A percentile compares a stretch with the other conserved stretches of the same genome.
Evolutionary conservation across 2,797 vertebrate genomes (phyloP).

Genomic region (Sebastes oblongus): DNA sequence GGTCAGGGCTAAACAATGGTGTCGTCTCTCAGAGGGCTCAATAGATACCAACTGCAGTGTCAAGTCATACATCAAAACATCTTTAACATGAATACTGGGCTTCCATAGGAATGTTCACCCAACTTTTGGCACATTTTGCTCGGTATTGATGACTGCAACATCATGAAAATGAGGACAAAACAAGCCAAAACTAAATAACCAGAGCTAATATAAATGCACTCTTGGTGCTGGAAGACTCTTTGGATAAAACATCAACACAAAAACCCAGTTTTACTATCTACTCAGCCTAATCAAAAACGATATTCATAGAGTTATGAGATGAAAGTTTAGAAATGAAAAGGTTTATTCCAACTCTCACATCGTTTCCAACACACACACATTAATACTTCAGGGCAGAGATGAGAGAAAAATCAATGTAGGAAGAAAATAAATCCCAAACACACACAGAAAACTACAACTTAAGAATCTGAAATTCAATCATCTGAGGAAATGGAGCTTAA

Average conservation of each 20-base stretch:
- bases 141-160: neutral
- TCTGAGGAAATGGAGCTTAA: conserved; percentile 60
- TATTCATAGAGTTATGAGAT: neutral
- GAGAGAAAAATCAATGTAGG: neutral
- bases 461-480: conserved; percentile 59
- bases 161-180: neutral
- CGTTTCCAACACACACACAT: neutral
- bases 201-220: neutral
- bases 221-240: neutral
- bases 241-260: neutral
- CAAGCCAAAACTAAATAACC: too few species aligned
- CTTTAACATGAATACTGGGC: neutral
- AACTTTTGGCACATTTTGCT: neutral
- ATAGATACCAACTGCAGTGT: neutral
- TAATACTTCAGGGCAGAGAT: neutral
- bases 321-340: neutral
- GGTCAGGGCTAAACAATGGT: neutral
- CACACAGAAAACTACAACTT: conserved; percentile 23
- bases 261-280: neutral
- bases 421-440: conserved; percentile 25
- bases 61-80: neutral
- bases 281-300: neutral
- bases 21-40: neutral
- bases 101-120: too few species aligned
- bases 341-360: neutral